These are phyloP conservation scores for Xylota sylvarum DNA, from an alignment of 2,888 invertebrate genomes.

Conservation along the genomic window DNA sequence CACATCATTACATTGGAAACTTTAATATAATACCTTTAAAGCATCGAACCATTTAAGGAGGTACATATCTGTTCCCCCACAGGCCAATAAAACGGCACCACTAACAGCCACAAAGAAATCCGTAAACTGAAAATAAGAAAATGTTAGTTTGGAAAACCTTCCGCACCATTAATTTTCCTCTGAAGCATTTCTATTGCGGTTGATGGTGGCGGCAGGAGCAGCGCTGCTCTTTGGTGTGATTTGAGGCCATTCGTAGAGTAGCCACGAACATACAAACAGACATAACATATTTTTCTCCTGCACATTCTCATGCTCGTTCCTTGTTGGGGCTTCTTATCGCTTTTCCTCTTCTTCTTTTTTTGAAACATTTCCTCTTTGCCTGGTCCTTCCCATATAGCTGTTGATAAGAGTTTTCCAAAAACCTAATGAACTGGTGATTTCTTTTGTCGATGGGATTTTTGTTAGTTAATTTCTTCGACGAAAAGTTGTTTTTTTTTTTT, in stretches of 20 bases:
- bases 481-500: conserved; percentile 15
- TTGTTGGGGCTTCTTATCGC: conserved; percentile 38
- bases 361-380: conserved; percentile 53
- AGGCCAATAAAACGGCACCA: conserved; percentile 62
- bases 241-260: conserved; percentile 28
- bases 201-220: conserved; percentile 30
- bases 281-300: conserved; percentile 63
- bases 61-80: conserved; percentile 51
- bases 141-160: conserved; percentile 73
- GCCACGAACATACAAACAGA: conserved; percentile 42
- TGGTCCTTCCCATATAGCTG: conserved; percentile 41
- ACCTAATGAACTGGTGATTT: conserved; percentile 75
- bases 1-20: conserved; percentile 44
- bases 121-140: conserved; percentile 70
- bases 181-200: conserved; percentile 66
- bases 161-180: conserved; percentile 73
- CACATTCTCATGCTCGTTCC: conserved; percentile 41
- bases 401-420: conserved; percentile 69
- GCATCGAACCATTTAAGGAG: conserved; percentile 43
- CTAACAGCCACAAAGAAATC: conserved; percentile 51
- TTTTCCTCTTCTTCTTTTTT: conserved; percentile 25
- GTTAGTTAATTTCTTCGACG: conserved; percentile 67
- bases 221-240: conserved; percentile 31
- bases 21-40: conserved; percentile 59
- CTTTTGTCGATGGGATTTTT: conserved; percentile 69